A percentile compares a stretch with the other conserved stretches of the same genome.
phyloP scores from a whole-genome alignment of 2,797 vertebrate genomes.

The Alectoris magna region DNA sequence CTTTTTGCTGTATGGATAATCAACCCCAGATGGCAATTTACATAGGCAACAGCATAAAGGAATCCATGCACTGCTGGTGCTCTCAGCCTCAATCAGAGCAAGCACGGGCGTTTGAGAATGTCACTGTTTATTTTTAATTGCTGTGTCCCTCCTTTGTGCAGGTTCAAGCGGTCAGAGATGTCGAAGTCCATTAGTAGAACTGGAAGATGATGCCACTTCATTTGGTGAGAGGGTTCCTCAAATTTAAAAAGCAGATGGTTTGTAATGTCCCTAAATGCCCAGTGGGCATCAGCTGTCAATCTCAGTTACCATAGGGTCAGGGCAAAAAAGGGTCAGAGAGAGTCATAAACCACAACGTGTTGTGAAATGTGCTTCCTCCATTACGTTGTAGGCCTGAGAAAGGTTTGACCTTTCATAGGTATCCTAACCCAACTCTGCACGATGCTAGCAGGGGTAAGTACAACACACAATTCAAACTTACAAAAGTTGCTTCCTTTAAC shows the following conservation, averaged over 20 bases:
- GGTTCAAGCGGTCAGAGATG: constrained; percentile 81
- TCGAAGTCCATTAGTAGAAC: constrained; percentile 76
- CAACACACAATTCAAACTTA: constrained; percentile 25
- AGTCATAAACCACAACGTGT: constrained; percentile 55
- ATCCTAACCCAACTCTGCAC: not conserved
- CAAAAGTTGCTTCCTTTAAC: not conserved
- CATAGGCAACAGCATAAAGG: constrained; percentile 70
- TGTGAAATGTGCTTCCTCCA: constrained; percentile 67
- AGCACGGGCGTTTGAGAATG: constrained; percentile 70
- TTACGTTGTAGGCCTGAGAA: constrained; percentile 56
- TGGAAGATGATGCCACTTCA: constrained; percentile 72
- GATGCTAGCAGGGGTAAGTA: constrained; percentile 32
- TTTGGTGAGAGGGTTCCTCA: constrained; percentile 67
- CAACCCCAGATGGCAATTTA: constrained; percentile 78
- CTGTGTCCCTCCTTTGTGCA: constrained; percentile 70
- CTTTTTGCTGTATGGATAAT: constrained; percentile 71
- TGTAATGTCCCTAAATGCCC: constrained; percentile 67
- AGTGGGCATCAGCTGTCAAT: constrained; percentile 69
- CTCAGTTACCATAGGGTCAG: constrained; percentile 63
- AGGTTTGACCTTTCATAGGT: constrained; percentile 62
- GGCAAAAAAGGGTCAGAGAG: constrained; percentile 69
- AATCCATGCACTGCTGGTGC: constrained; percentile 69
- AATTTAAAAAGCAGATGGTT: constrained; percentile 63
- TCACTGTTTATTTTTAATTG: constrained; percentile 82
- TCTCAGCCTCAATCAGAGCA: constrained; percentile 73